These are phyloP conservation scores for Drosophila orena DNA, from an alignment of 1,140 invertebrate genomes.

Conservation along the genomic window DNA sequence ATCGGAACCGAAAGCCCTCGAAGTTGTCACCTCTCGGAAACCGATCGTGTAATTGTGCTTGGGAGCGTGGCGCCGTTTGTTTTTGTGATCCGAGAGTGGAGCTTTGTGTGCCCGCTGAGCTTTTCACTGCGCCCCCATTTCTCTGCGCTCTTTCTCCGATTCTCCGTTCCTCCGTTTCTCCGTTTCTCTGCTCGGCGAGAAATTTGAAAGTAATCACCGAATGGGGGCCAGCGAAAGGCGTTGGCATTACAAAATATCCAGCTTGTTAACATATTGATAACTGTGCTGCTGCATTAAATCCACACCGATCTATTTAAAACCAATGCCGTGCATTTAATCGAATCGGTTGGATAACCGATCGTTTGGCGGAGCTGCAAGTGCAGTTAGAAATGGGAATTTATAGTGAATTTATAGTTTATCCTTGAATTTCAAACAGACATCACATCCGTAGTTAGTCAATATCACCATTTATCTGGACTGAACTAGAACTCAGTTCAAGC, in stretches of 20 bases:
- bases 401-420: too few species aligned
- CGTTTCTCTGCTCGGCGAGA: slow-evolving; percentile 9
- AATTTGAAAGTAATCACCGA: slow-evolving; percentile 45
- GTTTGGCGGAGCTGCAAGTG: not conserved
- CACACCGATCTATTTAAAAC: slow-evolving; percentile 13
- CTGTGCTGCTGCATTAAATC: slow-evolving; percentile 30
- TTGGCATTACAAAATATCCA: slow-evolving; percentile 59
- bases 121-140: slow-evolving; percentile 5
- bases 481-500: too few species aligned
- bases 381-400: not conserved
- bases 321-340: slow-evolving; percentile 36
- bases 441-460: not conserved
- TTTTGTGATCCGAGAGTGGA: slow-evolving; percentile 17
- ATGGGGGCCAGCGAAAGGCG: slow-evolving; percentile 58
- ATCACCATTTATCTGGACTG: too few species aligned
- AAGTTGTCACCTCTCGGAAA: slow-evolving; percentile 35
- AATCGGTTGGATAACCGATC: slow-evolving; percentile 38
- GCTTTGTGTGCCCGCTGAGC: slow-evolving; percentile 27
- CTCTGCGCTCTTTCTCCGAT: not conserved
- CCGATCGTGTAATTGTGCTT: slow-evolving; percentile 46
- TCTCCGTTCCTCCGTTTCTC: not conserved
- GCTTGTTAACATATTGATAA: slow-evolving; percentile 41
- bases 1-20: slow-evolving; percentile 22
- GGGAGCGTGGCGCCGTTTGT: slow-evolving; percentile 26
- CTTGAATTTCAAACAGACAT: not conserved